Evolutionary conservation across 2,888 invertebrate genomes (phyloP).

Genomic region (Dicranocentrus wangi): DNA sequence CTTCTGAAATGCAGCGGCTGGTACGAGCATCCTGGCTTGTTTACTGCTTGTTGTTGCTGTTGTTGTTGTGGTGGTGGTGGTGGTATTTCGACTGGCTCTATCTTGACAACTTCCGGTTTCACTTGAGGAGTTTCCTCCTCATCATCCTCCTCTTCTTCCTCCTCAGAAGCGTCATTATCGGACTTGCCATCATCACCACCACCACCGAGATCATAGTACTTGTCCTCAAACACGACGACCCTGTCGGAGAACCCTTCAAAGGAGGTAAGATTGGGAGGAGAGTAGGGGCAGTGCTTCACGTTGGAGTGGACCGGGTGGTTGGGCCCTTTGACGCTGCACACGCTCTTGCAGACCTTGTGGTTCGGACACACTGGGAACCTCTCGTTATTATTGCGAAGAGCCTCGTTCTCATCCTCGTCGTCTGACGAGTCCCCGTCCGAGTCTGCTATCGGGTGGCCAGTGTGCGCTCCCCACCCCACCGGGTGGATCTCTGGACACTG

Average conservation of each 20-base stretch:
- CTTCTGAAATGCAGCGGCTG: neutral
- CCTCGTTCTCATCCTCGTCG: neutral
- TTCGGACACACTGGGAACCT: slow-evolving; percentile 10
- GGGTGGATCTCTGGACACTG: slow-evolving; percentile 93
- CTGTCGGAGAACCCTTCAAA: neutral
- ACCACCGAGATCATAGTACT: slow-evolving; percentile 15
- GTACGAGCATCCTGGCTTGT: neutral
- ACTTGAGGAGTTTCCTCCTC: too few species aligned
- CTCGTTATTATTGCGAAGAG: neutral
- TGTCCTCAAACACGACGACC: slow-evolving; percentile 27
- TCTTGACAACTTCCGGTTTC: too few species aligned
- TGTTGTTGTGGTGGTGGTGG: neutral
- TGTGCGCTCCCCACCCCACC: slow-evolving; percentile 85
- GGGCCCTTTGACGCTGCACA: slow-evolving; percentile 89
- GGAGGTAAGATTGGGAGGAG: slow-evolving; percentile 78
- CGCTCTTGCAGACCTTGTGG: slow-evolving; percentile 81
- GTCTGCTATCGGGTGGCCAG: slow-evolving; percentile 38
- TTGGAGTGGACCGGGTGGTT: slow-evolving; percentile 83
- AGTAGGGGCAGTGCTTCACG: slow-evolving; percentile 86
- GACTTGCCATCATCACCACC: too few species aligned
- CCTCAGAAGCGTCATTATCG: too few species aligned
- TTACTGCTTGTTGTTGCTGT: neutral
- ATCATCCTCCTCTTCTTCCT: too few species aligned
- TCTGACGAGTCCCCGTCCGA: slow-evolving; percentile 5
- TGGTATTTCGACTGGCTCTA: too few species aligned